Evolutionary conservation across 2,113 vertebrate species (phyloP), one percentile per base, ranked within the genome.

Genomic region (Taurulus bubalis): DNA sequence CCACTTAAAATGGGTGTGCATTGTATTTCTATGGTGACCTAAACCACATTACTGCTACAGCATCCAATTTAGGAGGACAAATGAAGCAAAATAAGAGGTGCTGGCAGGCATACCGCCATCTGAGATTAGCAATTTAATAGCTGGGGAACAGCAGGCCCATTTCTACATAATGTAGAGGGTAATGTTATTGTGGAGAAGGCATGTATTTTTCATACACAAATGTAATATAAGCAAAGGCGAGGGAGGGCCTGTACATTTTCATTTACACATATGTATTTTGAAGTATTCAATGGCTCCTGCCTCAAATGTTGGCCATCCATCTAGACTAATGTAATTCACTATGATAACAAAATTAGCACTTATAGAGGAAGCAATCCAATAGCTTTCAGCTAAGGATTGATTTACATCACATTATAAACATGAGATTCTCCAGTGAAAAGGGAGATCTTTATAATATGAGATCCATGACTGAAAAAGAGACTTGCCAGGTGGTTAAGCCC

Each of bases 81-180:
- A 90, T 90, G 78, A 85, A 62, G 77, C 87, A 87, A 89, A 89
- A 76, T 79, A 79, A 86, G 66, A 74, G 68, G 70, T 40, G 77
- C 74, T 79, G 81, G 81, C 77, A 81, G 81, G 81, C 77, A 45
- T 59, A 20, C 74, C 36, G 30, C 56, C 71, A 30, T 69, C 38
- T n/a, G 18, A 70, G 62, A 84, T 87, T 84, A 79, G 78, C 62
- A 80, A 91, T 91, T 85, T 63, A 88, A 79, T 62, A 80, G 72
- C 75, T 62, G 38, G 42, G 72, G 36, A 64, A 71, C 28, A 34
- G 74, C 81, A 74, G 42, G 51, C 60, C 80, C 62, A 70, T 85
- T 87, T 90, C 80, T 80, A 66, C 86, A 82, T 90, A 87, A 90
- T 80, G 80, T 75, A 78, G 87, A 82, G 77, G 83, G 81, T 84